Evolutionary conservation across 2,113 vertebrate species (phyloP), one percentile per base, ranked within the genome.

Genomic region (Diadophis punctatus): DNA sequence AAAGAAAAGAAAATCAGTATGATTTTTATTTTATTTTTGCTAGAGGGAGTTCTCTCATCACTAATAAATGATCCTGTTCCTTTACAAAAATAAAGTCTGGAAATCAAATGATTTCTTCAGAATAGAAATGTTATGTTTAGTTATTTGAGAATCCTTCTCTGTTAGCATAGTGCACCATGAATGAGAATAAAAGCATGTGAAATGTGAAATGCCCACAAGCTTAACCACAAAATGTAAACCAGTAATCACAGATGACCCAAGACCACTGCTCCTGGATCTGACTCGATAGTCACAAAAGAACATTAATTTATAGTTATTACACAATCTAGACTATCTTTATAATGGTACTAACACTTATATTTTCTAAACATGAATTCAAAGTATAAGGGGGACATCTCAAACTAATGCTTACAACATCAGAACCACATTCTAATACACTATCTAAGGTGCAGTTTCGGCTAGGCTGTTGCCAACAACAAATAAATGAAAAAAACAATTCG

Each of bases 1-100:
- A 39, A 74, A 34, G 2, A 74, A 34, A 80, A 80, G 63, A 80
- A 43, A 80, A 80, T 39, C 74, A 43, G 34, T 80, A 80, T 22
- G 18, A n/a, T 30, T 68, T 68, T 68, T 14, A n/a, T 68, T 68
- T 68, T n/a, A 2, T 10, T 68, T 68, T 68, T 23, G 74, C 74
- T 43, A 80, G 74, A 43, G 34, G 48, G n/a, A 53, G 11, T 43
- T 80, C 63, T 18, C 90, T 49, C 63, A 90, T 80, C 12, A 43
- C 30, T 90, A 90, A 90, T 93, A 97, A 97, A 98, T 98, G 91
- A 60, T 88, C 87, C 4, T 95, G 91, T 93, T 87, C 93, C 96
- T 95, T 90, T 95, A 87, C 86, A 95, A 97, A 96, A 97, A 97
- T 94, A 96, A 96, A 96, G 87, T 91, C 84, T 51, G 87, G 74